These are phyloP conservation scores for Drosophila azteca DNA, from an alignment of 1,140 invertebrate species.

Conservation along the genomic window DNA sequence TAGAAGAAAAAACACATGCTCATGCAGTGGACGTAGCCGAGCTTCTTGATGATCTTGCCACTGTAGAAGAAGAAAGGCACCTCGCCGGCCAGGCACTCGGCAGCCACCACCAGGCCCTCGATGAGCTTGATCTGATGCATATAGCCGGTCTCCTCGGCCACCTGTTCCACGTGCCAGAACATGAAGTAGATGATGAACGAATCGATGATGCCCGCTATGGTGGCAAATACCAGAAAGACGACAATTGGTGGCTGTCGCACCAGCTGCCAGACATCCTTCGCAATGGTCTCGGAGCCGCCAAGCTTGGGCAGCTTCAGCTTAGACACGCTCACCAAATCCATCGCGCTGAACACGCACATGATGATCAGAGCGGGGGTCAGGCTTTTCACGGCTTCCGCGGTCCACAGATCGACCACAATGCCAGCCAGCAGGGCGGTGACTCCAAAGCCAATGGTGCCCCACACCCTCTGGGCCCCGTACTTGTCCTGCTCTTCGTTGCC, in stretches of 20 bases:
- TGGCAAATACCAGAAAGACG: constrained; percentile 88
- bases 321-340: constrained; percentile 88
- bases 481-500: constrained; percentile 87
- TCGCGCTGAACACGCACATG: constrained; percentile 86
- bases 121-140: constrained; percentile 89
- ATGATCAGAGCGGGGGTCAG: constrained; percentile 89
- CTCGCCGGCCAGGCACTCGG: constrained; percentile 90
- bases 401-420: constrained; percentile 86
- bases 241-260: constrained; percentile 86
- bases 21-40: constrained; percentile 89
- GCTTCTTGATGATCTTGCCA: constrained; percentile 88
- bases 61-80: constrained; percentile 89
- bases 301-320: constrained; percentile 86
- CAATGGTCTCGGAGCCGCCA: constrained; percentile 86
- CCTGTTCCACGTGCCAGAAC: constrained; percentile 91
- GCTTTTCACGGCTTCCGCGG: constrained; percentile 85
- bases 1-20: constrained; percentile 90
- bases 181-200: constrained; percentile 91
- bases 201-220: constrained; percentile 89
- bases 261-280: constrained; percentile 86
- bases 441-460: constrained; percentile 91
- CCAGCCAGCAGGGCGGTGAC: constrained; percentile 88
- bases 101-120: constrained; percentile 90
- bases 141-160: constrained; percentile 86
- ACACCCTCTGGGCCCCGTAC: constrained; percentile 91